Base-by-base conservation (phyloP, 1,140 invertebrate genomes). In the Sycobia sp. region DNA sequence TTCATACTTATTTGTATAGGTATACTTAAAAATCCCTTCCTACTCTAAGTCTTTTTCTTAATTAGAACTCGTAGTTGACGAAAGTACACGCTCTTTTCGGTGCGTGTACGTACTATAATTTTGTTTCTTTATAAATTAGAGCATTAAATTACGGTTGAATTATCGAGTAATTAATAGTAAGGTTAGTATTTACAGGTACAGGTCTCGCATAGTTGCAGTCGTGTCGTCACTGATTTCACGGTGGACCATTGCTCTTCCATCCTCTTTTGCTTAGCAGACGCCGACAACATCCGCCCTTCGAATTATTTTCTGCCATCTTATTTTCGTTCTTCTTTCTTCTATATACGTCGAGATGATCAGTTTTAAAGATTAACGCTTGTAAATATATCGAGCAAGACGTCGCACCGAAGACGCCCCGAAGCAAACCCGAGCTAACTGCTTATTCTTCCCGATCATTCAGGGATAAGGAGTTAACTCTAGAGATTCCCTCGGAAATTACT, bases 181-280 rank as follows among this genome's bases (percentile, higher is more conserved):
- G 75, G 71, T 77, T 81, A 79, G 69, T 82, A 81, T 81, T 69
- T 82, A 82, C 79, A 81, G 78, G 80, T 81, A 82, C 80, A 82
- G 80, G 80, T 82, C 80, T 81, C 80, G 80, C 80, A 81, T 79
- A 82, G 80, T 82, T 82, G 79, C 80, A 82, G 80, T 82, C 80
- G 74, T 80, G 79, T 82, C 79, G 78, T 80, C 79, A 80, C 76
- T 82, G 70, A 68, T 76, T 75, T 62, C 67, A 71, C 57, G 57
- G 47, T 66, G 59, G 41, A 46, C 62, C 58, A 67, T 69, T 62
- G 46, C 66, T 62, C 63, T 47, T 60, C 36, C 44, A 62, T 67
- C 46, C 57, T 66, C 51, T 54, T 47, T 50, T 63, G 43, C 44
- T 55, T 73, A 74, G 70, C 78, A 76, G 78, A 71, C 73, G 78